phyloP scores from a whole-genome alignment of 1,140 invertebrate species.

The Lamellibrachia luymesi region DNA sequence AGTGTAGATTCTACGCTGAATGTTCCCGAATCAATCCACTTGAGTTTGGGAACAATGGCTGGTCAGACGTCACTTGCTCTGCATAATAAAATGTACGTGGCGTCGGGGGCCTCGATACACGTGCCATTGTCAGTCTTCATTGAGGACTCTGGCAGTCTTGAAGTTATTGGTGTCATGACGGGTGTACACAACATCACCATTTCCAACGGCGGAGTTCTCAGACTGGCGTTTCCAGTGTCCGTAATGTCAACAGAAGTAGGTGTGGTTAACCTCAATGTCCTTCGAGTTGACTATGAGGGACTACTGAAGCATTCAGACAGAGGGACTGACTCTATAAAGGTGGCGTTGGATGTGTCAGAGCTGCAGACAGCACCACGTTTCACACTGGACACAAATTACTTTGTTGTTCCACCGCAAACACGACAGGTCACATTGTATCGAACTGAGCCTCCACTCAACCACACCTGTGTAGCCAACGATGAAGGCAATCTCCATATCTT shows the following conservation, averaged over 20 bases:
- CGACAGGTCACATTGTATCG: background rate
- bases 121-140: slow-evolving; percentile 22
- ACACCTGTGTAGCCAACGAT: background rate
- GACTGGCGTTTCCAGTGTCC: background rate
- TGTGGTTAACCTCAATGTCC: background rate
- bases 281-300: background rate
- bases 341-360: background rate
- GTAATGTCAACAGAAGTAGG: background rate
- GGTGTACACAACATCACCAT: slow-evolving; percentile 26
- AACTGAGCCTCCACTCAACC: background rate
- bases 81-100: background rate
- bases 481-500: background rate
- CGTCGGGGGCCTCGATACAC: background rate
- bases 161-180: slow-evolving; percentile 38
- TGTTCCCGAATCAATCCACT: background rate
- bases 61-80: background rate
- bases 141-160: slow-evolving; percentile 31
- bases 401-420: background rate
- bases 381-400: background rate
- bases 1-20: background rate
- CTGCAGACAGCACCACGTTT: background rate
- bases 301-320: background rate
- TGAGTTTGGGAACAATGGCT: background rate
- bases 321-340: background rate
- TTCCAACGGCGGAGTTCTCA: background rate